phyloP scores from a whole-genome alignment of 2,797 vertebrate species.

The Sarcophilus harrisii region DNA sequence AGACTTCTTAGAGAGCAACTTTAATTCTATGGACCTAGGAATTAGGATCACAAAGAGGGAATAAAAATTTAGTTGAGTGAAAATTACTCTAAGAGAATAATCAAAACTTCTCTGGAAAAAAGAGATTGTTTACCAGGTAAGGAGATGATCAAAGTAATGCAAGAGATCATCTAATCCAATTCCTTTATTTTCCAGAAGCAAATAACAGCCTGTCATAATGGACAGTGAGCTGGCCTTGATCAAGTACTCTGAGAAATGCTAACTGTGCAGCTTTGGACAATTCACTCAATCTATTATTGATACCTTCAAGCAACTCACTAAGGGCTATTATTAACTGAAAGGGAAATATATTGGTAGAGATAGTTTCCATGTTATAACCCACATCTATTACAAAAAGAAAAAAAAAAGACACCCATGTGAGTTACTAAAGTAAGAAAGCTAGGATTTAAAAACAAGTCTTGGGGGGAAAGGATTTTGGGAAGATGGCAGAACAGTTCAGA shows the following conservation, averaged over 20 bases:
- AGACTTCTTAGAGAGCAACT: background rate
- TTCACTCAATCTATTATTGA: background rate
- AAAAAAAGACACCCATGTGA: background rate
- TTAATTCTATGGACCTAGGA: background rate
- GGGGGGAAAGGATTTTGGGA: too few species aligned
- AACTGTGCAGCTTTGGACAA: background rate
- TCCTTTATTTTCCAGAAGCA: background rate
- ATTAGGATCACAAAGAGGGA: background rate
- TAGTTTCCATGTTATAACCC: background rate
- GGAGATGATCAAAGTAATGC: background rate
- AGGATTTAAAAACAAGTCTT: background rate
- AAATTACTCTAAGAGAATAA: conserved; percentile 47
- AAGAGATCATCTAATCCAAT: background rate
- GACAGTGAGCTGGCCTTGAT: background rate
- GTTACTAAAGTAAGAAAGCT: background rate
- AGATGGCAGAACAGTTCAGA: too few species aligned
- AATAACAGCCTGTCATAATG: background rate
- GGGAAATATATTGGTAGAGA: background rate
- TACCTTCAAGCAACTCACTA: background rate
- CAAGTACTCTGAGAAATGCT: background rate
- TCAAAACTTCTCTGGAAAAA: conserved; percentile 32
- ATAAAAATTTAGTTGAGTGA: background rate
- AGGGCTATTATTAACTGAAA: background rate
- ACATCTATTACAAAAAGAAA: background rate
- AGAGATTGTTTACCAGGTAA: conserved; percentile 48